These are phyloP conservation scores for Leptoclinus maculatus DNA, from an alignment of 2,797 vertebrate species.

Conservation along the genomic window DNA sequence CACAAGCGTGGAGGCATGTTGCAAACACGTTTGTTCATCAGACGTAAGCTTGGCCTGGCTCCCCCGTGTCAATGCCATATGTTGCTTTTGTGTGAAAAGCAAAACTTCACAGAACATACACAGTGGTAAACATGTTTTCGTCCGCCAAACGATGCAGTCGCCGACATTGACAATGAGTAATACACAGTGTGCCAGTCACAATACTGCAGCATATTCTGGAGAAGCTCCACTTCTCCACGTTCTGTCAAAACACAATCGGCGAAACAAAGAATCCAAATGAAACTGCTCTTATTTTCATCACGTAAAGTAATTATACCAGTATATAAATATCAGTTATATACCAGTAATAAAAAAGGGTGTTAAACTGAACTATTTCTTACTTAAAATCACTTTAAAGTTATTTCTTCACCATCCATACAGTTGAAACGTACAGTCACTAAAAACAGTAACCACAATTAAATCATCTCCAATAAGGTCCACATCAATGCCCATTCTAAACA, in stretches of 20 bases:
- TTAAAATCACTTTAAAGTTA: neutral
- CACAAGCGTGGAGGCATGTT: neutral
- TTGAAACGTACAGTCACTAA: neutral
- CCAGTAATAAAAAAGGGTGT: neutral
- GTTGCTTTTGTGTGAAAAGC: neutral
- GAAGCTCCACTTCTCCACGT: neutral
- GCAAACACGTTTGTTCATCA: neutral
- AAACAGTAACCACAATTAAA: neutral
- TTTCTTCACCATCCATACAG: neutral
- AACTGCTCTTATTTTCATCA: neutral
- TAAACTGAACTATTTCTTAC: neutral
- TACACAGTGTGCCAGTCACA: neutral
- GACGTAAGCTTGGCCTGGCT: neutral
- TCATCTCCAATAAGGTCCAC: neutral
- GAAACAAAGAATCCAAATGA: neutral
- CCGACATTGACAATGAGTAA: constrained; percentile 1
- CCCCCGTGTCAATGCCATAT: neutral
- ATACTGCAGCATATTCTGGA: neutral
- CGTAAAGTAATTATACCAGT: neutral
- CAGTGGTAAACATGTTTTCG: neutral
- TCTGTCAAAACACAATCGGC: neutral
- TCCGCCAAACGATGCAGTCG: neutral
- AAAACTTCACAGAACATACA: neutral
- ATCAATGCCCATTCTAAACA: neutral
- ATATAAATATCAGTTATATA: neutral